Conservation (phyloP, 2,797 vertebrate genomes). For the Gadopsis bispinosus region DNA sequence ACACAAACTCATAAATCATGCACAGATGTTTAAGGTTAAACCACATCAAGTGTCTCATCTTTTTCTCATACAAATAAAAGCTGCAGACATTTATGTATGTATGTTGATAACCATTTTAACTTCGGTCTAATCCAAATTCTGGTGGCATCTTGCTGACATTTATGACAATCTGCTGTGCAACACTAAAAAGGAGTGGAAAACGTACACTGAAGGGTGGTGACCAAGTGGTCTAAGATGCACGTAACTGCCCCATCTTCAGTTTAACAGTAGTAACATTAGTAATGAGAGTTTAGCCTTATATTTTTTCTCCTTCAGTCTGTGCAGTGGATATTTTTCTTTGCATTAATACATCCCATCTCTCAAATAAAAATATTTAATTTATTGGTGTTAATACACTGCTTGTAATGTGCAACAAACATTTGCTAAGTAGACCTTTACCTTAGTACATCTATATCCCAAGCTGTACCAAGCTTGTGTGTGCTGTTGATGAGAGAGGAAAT, state of each 20-base stretch:
- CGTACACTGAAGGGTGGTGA: not conserved
- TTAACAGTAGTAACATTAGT: not conserved
- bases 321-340: not conserved
- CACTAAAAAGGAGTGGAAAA: slow-evolving; percentile 1
- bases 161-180: not conserved
- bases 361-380: not conserved
- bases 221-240: not conserved
- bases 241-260: not conserved
- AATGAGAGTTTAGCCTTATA: not conserved
- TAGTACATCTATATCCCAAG: not conserved
- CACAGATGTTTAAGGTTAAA: slow-evolving; percentile 63
- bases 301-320: not conserved
- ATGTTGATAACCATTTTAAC: slow-evolving; percentile 22
- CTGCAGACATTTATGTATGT: slow-evolving; percentile 4
- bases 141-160: not conserved
- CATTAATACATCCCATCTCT: not conserved
- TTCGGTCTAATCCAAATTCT: slow-evolving; percentile 9
- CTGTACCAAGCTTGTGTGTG: not conserved
- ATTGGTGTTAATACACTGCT: not conserved
- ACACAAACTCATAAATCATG: slow-evolving; percentile 22
- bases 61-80: slow-evolving; percentile 46
- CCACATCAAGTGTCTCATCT: slow-evolving; percentile 28
- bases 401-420: not conserved
- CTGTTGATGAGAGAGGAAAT: slow-evolving; percentile 22
- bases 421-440: not conserved